Evolutionary conservation across 2,113 vertebrate species (phyloP).

Genomic region (Microtus richardsoni): DNA sequence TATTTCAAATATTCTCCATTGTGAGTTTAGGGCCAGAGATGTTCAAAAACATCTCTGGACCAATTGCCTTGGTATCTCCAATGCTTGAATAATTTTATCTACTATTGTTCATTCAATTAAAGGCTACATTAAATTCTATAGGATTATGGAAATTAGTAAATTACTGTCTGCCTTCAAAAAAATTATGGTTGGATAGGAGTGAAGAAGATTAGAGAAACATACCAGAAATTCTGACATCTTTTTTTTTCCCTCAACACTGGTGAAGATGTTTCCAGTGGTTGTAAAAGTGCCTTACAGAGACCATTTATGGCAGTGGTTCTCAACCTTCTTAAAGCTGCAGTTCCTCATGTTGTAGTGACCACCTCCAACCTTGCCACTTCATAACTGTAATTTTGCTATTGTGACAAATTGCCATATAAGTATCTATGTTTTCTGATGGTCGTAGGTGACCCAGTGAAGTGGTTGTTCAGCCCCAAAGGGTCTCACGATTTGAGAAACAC

Average conservation of each 20-base stretch:
- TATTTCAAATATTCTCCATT: neutral
- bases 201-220: neutral
- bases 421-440: neutral
- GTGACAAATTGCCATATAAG: neutral
- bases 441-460: neutral
- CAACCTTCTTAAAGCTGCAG: neutral
- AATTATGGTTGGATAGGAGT: neutral
- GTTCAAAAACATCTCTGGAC: neutral
- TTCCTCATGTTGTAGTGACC: neutral
- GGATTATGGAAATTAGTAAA: neutral
- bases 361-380: neutral
- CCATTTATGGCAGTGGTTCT: neutral
- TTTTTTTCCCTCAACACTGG: neutral
- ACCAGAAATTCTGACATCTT: slow-evolving; percentile 7
- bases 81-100: neutral
- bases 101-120: neutral
- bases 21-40: neutral
- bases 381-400: neutral
- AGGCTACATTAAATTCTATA: slow-evolving; percentile 2
- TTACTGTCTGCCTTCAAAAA: neutral
- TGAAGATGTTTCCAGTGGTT: slow-evolving; percentile 18
- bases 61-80: neutral
- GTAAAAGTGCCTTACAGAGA: slow-evolving; percentile 45
- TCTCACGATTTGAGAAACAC: neutral
- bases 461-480: neutral